Conservation (phyloP, 1,140 invertebrate genomes). For the Drosophila murphyi region DNA sequence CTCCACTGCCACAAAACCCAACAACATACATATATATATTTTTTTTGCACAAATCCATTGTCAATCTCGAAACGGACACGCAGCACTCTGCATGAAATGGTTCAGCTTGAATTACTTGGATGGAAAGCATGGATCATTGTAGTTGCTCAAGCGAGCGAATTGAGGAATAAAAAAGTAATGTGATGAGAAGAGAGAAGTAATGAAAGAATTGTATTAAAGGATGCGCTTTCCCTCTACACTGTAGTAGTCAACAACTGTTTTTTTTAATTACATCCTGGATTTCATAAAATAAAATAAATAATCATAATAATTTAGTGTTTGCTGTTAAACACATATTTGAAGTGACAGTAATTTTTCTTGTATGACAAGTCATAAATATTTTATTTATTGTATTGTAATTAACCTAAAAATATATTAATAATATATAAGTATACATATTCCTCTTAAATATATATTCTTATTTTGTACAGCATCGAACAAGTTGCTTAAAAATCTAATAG, state of each 20-base stretch:
- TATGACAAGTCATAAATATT: too few relatives aligned
- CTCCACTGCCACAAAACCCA: slow-evolving; percentile 8
- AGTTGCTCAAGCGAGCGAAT: not conserved
- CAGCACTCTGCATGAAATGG: slow-evolving; percentile 33
- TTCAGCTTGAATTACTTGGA: slow-evolving; percentile 23
- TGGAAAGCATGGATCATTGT: not conserved
- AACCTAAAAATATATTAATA: too few relatives aligned
- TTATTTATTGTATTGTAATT: too few relatives aligned
- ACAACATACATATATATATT: slow-evolving; percentile 11
- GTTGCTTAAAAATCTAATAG: too few relatives aligned
- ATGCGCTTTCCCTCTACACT: not conserved
- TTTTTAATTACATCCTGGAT: not conserved
- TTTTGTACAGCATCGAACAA: too few relatives aligned
- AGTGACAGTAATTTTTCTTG: too few relatives aligned
- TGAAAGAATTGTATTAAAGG: not conserved
- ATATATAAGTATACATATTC: not conserved
- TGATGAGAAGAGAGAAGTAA: not conserved
- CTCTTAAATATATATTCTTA: not conserved
- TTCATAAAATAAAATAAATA: too few relatives aligned
- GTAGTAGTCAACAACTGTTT: not conserved
- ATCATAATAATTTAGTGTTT: too few relatives aligned
- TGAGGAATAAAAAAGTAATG: not conserved
- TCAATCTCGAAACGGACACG: slow-evolving; percentile 36
- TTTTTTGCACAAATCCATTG: slow-evolving; percentile 29
- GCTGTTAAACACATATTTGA: not conserved